Conservation (phyloP, 2,797 vertebrate species). For the Botia almorhae region DNA sequence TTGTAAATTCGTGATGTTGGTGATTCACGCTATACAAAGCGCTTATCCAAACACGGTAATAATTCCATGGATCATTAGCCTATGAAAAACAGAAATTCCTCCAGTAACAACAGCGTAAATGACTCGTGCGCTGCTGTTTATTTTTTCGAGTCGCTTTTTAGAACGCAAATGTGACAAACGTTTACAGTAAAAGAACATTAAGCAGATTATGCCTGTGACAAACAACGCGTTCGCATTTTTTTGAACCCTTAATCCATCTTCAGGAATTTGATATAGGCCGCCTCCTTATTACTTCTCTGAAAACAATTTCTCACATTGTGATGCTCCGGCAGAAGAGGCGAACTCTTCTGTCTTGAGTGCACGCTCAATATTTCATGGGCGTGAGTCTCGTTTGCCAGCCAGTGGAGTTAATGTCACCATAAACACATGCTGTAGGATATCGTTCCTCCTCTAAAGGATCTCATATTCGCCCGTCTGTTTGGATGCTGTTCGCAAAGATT, state of each 20-base stretch:
- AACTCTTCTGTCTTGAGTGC: slow-evolving; percentile 30
- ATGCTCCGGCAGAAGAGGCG: slow-evolving; percentile 22
- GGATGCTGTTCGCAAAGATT: slow-evolving; percentile 56
- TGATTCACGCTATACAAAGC: no score
- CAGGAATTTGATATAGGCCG: slow-evolving; percentile 8
- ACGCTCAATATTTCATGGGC: slow-evolving; percentile 55
- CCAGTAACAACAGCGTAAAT: no score
- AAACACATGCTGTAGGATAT: slow-evolving; percentile 52
- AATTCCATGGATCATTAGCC: no score
- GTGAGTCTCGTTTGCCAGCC: slow-evolving; percentile 55
- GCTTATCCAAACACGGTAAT: no score
- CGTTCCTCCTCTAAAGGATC: slow-evolving; percentile 59
- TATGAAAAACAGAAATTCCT: no score
- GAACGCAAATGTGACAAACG: background rate
- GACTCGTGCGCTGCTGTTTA: no score
- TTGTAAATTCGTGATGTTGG: no score
- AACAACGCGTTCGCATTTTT: background rate
- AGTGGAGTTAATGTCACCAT: slow-evolving; percentile 57
- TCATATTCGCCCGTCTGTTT: slow-evolving; percentile 50
- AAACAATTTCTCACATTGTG: slow-evolving; percentile 32
- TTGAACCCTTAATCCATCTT: background rate
- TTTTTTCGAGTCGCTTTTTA: background rate
- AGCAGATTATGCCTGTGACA: background rate
- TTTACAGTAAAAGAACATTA: background rate
- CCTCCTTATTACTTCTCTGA: slow-evolving; percentile 5